phyloP scores from a whole-genome alignment of 2,888 invertebrate genomes.

The Eupithecia subfuscata region DNA sequence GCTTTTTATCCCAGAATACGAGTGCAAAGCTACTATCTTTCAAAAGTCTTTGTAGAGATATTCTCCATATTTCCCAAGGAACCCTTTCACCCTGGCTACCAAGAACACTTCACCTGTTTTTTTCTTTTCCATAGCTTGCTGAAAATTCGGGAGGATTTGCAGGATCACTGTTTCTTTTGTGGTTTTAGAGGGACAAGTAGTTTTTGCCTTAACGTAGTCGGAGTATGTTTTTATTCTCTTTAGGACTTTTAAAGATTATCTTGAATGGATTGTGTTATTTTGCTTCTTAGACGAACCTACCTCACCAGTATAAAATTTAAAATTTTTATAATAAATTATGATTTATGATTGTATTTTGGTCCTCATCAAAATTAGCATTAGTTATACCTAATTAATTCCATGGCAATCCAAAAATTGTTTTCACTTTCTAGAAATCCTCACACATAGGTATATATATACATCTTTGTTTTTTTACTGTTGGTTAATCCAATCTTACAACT shows the following conservation, averaged over 20 bases:
- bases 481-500: neutral
- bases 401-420: too few relatives aligned
- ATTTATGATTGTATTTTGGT: neutral
- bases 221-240: neutral
- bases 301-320: neutral
- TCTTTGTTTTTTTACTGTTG: neutral
- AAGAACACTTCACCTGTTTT: slow-evolving; percentile 21
- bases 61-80: neutral
- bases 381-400: too few relatives aligned
- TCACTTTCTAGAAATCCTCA: neutral
- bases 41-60: neutral
- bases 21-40: too few relatives aligned
- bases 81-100: slow-evolving; percentile 2
- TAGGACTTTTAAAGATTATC: neutral
- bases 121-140: slow-evolving; percentile 51
- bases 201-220: slow-evolving; percentile 12
- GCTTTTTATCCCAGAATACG: too few relatives aligned
- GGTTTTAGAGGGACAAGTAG: slow-evolving; percentile 27
- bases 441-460: neutral
- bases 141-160: slow-evolving; percentile 56
- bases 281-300: neutral
- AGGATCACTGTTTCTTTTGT: slow-evolving; percentile 44
- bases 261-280: neutral
- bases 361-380: neutral
- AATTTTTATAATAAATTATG: too few relatives aligned